A percentile compares a stretch with the other conserved stretches of the same genome.
Conservation (phyloP, 2,888 invertebrate genomes). For the Branchipolynoe longqiensis region DNA sequence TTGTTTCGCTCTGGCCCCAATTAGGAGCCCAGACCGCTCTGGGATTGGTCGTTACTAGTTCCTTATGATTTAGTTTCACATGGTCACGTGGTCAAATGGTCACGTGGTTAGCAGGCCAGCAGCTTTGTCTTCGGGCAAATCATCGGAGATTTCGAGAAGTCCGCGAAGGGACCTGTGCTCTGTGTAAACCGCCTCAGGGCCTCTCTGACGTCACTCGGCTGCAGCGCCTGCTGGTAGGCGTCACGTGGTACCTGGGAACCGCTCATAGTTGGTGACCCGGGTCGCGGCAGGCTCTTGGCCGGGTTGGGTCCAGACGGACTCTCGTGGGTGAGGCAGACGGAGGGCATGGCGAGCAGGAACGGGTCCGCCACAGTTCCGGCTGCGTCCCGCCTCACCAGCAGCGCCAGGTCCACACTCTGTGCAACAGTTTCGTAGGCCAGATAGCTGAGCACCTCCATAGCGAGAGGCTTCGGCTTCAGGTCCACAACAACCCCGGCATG, state of each 20-base stretch:
- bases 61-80: too few relatives aligned
- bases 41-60: too few relatives aligned
- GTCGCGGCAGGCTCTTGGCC: constrained; percentile 43
- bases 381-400: constrained; percentile 89
- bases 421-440: constrained; percentile 95
- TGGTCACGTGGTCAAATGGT: too few relatives aligned
- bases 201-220: constrained; percentile 91
- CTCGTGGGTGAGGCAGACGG: constrained; percentile 71
- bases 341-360: constrained; percentile 73
- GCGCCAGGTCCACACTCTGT: constrained; percentile 89
- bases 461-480: constrained; percentile 83
- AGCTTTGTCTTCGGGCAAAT: too few relatives aligned
- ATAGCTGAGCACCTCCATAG: constrained; percentile 90
- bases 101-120: too few relatives aligned
- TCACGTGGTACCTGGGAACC: constrained; percentile 68
- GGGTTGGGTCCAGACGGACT: constrained; percentile 46
- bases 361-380: constrained; percentile 74
- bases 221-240: constrained; percentile 83
- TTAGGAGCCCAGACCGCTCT: too few relatives aligned
- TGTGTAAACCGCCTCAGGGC: constrained; percentile 88
- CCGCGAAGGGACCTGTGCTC: constrained; percentile 77
- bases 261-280: constrained; percentile 67
- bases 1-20: too few relatives aligned
- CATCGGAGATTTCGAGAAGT: too few relatives aligned
- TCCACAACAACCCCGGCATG: constrained; percentile 78